Conservation (phyloP, 2,797 vertebrate species). For the Alcedo quadribrachys region DNA sequence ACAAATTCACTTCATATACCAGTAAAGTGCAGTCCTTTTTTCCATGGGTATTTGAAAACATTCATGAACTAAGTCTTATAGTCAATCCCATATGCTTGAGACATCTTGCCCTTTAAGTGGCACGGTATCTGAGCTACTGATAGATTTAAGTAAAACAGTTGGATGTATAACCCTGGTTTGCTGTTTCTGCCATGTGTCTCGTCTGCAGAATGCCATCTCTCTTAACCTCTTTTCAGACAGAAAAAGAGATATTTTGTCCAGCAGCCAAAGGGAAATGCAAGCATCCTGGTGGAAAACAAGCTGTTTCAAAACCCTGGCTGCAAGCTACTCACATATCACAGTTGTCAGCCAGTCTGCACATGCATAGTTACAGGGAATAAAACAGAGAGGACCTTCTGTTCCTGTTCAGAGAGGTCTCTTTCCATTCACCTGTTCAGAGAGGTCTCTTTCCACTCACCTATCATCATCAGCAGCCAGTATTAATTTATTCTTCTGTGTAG, state of each 20-base stretch:
- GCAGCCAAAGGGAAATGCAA: slow-evolving; percentile 65
- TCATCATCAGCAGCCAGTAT: slow-evolving; percentile 54
- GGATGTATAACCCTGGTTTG: background rate
- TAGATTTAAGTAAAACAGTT: background rate
- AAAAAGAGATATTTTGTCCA: slow-evolving; percentile 53
- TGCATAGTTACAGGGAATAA: slow-evolving; percentile 61
- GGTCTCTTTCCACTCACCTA: no score
- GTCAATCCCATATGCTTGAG: background rate
- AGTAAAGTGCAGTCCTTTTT: background rate
- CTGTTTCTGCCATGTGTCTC: slow-evolving; percentile 8
- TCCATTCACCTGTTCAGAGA: slow-evolving; percentile 61
- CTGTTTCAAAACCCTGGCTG: slow-evolving; percentile 69
- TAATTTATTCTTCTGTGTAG: slow-evolving; percentile 52
- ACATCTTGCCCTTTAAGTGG: background rate
- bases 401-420: slow-evolving; percentile 61
- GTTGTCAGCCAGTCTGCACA: slow-evolving; percentile 61
- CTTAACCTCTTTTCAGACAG: slow-evolving; percentile 53
- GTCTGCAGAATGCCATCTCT: slow-evolving; percentile 8
- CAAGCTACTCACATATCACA: slow-evolving; percentile 61
- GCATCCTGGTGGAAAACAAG: slow-evolving; percentile 73
- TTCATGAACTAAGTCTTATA: slow-evolving; percentile 2
- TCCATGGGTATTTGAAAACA: background rate
- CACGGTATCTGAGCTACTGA: background rate
- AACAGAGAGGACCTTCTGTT: slow-evolving; percentile 66
- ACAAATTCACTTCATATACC: background rate